phyloP scores from a whole-genome alignment of 2,888 invertebrate species.

The Epiblema foenella region DNA sequence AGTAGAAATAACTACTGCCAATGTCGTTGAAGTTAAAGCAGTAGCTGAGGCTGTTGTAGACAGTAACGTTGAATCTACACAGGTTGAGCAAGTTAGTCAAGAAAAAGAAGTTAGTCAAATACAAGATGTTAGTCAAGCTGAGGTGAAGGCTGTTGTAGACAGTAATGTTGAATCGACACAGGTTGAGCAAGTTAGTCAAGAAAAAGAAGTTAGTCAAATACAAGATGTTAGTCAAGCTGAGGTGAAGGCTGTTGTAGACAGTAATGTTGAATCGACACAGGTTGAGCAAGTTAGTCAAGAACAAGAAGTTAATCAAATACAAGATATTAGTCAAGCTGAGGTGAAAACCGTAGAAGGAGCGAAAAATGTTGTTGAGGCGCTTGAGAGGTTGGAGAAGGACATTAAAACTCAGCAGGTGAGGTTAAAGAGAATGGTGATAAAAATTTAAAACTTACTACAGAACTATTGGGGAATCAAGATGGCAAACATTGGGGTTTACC shows the following conservation, averaged over 20 bases:
- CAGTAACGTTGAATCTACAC: constrained; percentile 32
- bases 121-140: constrained; percentile 44
- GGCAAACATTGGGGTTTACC: no score
- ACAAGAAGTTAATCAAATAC: constrained; percentile 41
- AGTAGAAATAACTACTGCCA: constrained; percentile 28
- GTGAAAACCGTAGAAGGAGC: constrained; percentile 53
- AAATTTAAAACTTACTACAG: no score
- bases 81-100: constrained; percentile 46
- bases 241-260: constrained; percentile 47
- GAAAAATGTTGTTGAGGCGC: constrained; percentile 66
- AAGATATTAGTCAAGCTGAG: constrained; percentile 45
- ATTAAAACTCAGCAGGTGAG: constrained; percentile 64
- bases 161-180: constrained; percentile 35
- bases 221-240: constrained; percentile 46
- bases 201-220: constrained; percentile 41
- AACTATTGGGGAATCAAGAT: no score
- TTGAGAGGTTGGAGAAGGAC: constrained; percentile 66
- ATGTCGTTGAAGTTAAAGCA: constrained; percentile 37
- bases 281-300: constrained; percentile 46
- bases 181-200: constrained; percentile 46
- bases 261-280: constrained; percentile 35
- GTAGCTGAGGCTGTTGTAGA: constrained; percentile 13
- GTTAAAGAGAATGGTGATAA: background rate
- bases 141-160: constrained; percentile 48
- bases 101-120: constrained; percentile 42